These are phyloP conservation scores for Chunga burmeisteri DNA, from an alignment of 2,113 vertebrate species.

Conservation along the genomic window DNA sequence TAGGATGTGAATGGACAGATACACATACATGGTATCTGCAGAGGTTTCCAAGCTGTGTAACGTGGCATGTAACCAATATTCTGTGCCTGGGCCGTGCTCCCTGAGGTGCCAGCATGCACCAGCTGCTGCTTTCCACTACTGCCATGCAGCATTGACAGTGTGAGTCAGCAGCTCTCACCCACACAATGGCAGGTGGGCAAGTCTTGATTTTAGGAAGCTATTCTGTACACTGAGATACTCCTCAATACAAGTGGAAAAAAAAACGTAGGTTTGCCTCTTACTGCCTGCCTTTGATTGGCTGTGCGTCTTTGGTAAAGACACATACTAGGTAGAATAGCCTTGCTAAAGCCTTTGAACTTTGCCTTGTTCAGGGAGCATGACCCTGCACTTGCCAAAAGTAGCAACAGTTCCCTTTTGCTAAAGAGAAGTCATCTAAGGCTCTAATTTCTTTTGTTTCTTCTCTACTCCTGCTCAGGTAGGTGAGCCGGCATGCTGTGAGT, in stretches of 20 bases:
- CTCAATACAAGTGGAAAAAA: not conserved
- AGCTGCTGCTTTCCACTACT: not conserved
- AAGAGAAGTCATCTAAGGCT: not conserved
- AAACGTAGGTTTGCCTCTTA: not conserved
- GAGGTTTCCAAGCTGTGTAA: not conserved
- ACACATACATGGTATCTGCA: not conserved
- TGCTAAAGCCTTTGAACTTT: not conserved
- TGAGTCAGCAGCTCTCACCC: not conserved
- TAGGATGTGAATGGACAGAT: not conserved
- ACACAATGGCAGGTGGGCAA: not conserved
- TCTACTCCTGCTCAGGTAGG: not conserved
- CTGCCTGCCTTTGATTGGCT: rapidly evolving
- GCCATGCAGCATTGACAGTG: rapidly evolving
- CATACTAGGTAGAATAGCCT: not conserved
- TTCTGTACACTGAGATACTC: not conserved
- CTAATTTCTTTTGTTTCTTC: not conserved
- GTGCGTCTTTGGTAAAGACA: not conserved
- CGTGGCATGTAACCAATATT: not conserved
- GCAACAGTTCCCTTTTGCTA: not conserved
- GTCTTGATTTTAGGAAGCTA: not conserved
- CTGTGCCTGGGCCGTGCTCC: rapidly evolving
- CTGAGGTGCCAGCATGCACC: not conserved
- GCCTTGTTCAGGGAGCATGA: not conserved
- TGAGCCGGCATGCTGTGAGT: not conserved
- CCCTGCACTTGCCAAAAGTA: not conserved